Conservation (phyloP, 2,113 vertebrate genomes). For the Scomber japonicus region DNA sequence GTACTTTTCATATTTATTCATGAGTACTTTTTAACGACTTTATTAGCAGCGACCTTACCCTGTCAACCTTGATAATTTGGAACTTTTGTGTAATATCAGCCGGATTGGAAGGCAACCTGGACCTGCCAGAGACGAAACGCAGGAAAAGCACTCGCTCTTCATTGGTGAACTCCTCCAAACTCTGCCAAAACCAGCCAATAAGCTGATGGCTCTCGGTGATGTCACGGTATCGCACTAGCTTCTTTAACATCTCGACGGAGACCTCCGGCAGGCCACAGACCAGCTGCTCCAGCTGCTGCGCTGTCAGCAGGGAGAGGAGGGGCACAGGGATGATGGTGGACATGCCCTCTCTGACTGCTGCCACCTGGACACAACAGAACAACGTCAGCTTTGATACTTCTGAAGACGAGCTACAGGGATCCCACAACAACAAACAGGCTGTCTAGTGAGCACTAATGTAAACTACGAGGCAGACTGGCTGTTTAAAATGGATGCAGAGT, state of each 20-base stretch:
- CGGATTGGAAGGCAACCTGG: conserved; percentile 86
- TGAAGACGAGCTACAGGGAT: conserved; percentile 39
- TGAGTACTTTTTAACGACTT: neutral
- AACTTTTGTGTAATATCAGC: conserved; percentile 88
- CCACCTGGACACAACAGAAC: conserved; percentile 77
- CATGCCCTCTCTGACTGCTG: conserved; percentile 88
- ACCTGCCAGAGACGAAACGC: conserved; percentile 87
- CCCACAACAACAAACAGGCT: conserved; percentile 43
- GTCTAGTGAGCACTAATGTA: conserved; percentile 37
- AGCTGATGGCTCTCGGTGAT: conserved; percentile 87
- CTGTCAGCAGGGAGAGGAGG: conserved; percentile 87
- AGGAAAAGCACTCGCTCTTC: conserved; percentile 89
- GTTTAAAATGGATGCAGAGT: conserved; percentile 8
- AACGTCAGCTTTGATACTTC: conserved; percentile 61
- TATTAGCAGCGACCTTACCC: conserved; percentile 71
- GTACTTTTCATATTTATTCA: no score
- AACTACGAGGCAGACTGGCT: conserved; percentile 15
- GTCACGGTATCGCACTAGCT: conserved; percentile 89
- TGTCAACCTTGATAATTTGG: conserved; percentile 89
- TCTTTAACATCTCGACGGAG: conserved; percentile 87
- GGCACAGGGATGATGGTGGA: conserved; percentile 88
- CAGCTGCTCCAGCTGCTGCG: conserved; percentile 88
- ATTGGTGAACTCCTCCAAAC: conserved; percentile 88
- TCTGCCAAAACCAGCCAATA: conserved; percentile 88
- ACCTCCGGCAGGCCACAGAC: conserved; percentile 88